Base-by-base conservation (phyloP, 2,888 invertebrate genomes). In the Torymus auratus region DNA sequence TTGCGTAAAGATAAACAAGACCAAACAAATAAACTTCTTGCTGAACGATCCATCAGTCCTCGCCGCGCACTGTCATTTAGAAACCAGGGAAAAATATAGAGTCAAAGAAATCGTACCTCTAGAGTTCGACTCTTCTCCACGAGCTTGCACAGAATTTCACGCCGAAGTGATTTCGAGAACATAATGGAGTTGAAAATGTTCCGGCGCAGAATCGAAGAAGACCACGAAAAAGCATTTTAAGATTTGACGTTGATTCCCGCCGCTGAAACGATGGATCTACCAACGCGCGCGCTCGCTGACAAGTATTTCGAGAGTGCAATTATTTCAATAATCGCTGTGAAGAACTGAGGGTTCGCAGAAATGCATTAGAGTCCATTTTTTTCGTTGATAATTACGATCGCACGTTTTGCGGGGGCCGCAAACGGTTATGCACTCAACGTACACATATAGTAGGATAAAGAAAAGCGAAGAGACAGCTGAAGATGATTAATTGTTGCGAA, bases 221-320 rank as follows among this genome's bases (percentile, higher is more conserved):
- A 15, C 20, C 13, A 11, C n/a, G 41, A n/a, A 53, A 73, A 61
- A 28, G 65, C 53, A 56, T 72, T 78, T 68, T 41, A 62, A 72
- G 65, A 78, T 65, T 78, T 72, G 53, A 60, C n/a, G 58, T 72
- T 55, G 53, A 72, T 78, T 64, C 52, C n/a, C 13, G 28, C 41
- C 41, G 41, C 7, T 41, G 7, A 20, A 15, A 20, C 64, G 50
- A 70, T 62, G 69, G 17, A 70, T 56, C 56, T 41, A 41, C 41
- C 41, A 41, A 41, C 41, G 41, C 64, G 41, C 64, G 41, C 71
- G 15, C 41, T 41, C 7, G 41, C 41, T 20, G 28, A 28, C 72
- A 55, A 50, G 73, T 62, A 68, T 73, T 73, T 68, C 50, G 55
- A 79, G 69, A 52, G 68, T 15, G 56, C 72, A 62, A 74, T 79